Evolutionary conservation across 2,888 invertebrate genomes (phyloP), one percentile per base, ranked within the genome.

Genomic region (Fabriciana adippe): DNA sequence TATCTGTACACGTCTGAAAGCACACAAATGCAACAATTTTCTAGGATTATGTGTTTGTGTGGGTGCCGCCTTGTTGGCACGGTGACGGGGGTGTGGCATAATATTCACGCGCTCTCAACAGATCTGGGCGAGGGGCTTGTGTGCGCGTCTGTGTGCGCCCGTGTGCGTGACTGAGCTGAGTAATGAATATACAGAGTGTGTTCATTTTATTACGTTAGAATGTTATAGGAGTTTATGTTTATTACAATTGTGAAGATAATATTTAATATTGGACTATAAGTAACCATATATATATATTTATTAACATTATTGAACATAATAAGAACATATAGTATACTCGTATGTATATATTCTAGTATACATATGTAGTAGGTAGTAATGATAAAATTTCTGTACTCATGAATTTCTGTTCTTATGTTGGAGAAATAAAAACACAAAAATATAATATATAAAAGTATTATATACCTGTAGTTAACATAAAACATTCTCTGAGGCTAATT

Each of bases 41-140:
- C 84, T 81, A 79, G 79, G 76, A 64, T 51, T 54, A 8, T 73
- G 69, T 66, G 60, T 0, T 0, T 78, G 90, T 90, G 85, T 85
- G 84, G 50, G 87, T 84, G 91, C 87, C 87, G 90, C 86, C 87
- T 81, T 86, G 88, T 90, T 68, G 72, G 48, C 71, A 88, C 79
- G 66, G 60, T 55, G 63, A 56, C 77, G 87, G 87, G 88, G 91
- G 90, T 89, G 92, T 90, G 92, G 88, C 88, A 79, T 69, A 68
- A 71, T 73, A 70, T 67, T 60, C 57, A 66, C 62, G 76, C 63
- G 79, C 78, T 79, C 77, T 76, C 78, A 77, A 74, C 71, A 78
- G 79, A 81, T 77, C 79, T 79, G 73, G 81, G 81, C 77, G 80
- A 78, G 45, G 79, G 50, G 70, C 16, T 14, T 77, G 81, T 72